phyloP scores from a whole-genome alignment of 1,140 invertebrate genomes.

The Daktulosphaira vitifoliae region DNA sequence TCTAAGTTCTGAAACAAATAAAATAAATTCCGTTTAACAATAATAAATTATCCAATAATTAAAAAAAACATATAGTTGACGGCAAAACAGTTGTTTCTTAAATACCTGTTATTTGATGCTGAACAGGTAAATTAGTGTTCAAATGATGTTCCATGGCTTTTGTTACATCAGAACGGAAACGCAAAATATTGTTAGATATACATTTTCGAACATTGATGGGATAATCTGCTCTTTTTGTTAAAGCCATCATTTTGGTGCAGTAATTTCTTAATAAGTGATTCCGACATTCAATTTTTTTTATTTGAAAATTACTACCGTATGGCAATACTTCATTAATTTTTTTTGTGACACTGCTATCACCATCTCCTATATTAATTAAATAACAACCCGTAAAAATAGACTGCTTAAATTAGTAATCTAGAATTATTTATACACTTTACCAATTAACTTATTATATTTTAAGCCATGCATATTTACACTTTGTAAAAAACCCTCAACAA shows the following conservation, averaged over 20 bases:
- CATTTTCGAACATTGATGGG: neutral
- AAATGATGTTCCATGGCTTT: neutral
- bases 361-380: no score
- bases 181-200: neutral
- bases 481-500: slow-evolving; percentile 43
- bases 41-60: neutral
- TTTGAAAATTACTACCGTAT: neutral
- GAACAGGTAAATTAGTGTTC: neutral
- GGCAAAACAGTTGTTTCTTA: no score
- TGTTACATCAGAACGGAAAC: neutral
- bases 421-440: no score
- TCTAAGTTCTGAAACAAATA: slow-evolving; percentile 1
- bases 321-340: no score
- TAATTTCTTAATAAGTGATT: neutral
- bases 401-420: no score
- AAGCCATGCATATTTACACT: slow-evolving; percentile 41
- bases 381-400: no score
- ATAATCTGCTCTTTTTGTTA: neutral
- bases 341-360: no score
- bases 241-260: neutral
- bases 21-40: no score
- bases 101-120: neutral
- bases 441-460: slow-evolving; percentile 40
- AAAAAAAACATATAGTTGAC: no score
- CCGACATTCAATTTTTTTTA: neutral